Percentiles rank a stretch among this genome's conserved stretches.
Conservation (phyloP, 2,113 vertebrate species). For the Solea solea region DNA sequence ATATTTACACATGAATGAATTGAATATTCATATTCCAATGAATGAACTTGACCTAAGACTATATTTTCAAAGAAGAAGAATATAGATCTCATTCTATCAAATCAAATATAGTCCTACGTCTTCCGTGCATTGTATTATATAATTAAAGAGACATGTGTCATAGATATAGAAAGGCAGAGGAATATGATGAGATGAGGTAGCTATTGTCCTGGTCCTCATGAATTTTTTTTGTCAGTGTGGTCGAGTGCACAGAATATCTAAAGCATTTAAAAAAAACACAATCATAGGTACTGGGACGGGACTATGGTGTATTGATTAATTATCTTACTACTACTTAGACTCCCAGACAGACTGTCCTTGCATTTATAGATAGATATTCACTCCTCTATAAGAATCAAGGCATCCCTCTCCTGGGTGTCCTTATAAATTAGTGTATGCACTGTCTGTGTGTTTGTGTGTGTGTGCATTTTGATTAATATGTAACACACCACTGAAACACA, state of each 20-base stretch:
- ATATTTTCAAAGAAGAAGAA: conserved; percentile 47
- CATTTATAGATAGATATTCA: too few species aligned
- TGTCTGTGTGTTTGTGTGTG: too few species aligned
- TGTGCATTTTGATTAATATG: too few species aligned
- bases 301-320: not conserved
- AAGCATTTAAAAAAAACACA: not conserved
- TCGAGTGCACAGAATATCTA: not conserved
- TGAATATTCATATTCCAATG: conserved; percentile 6
- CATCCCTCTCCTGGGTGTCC: too few species aligned
- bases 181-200: conserved; percentile 54
- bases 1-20: conserved; percentile 6
- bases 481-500: too few species aligned
- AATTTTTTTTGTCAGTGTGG: conserved; percentile 39
- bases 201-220: conserved; percentile 61
- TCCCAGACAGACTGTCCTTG: too few species aligned
- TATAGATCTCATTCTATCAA: conserved; percentile 52
- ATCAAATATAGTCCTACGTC: conserved; percentile 54
- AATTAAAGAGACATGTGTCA: conserved; percentile 40
- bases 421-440: too few species aligned
- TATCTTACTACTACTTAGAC: too few species aligned
- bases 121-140: conserved; percentile 39
- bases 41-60: conserved; percentile 29
- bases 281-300: not conserved
- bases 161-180: conserved; percentile 44
- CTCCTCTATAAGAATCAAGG: too few species aligned